Conservation (phyloP, 2,797 vertebrate genomes). For the Danio kyathit region DNA sequence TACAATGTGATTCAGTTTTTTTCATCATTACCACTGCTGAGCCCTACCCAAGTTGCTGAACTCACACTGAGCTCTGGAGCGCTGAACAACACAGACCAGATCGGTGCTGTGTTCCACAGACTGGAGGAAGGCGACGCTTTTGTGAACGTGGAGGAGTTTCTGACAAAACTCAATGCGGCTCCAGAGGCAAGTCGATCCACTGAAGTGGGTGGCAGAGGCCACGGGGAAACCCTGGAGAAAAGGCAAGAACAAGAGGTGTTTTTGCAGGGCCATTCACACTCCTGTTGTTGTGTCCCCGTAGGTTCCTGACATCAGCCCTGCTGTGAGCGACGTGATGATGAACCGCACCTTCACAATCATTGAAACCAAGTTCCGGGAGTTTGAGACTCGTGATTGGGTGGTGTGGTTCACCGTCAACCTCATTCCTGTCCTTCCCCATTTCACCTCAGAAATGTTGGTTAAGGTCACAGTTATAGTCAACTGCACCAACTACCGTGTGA, state of each 20-base stretch:
- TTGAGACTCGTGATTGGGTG: conserved; percentile 48
- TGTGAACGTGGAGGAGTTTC: conserved; percentile 62
- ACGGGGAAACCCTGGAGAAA: too few relatives aligned
- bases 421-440: conserved; percentile 62
- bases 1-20: conserved; percentile 24
- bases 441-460: conserved; percentile 62
- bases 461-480: conserved; percentile 27
- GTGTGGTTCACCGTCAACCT: conserved; percentile 62
- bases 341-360: conserved; percentile 64
- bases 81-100: conserved; percentile 44
- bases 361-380: conserved; percentile 41
- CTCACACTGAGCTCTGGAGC: conserved; percentile 45
- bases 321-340: conserved; percentile 64
- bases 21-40: conserved; percentile 35
- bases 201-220: not conserved
- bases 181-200: conserved; percentile 43
- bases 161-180: conserved; percentile 46
- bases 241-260: not conserved
- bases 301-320: not conserved
- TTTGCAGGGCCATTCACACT: not conserved
- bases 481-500: conserved; percentile 65
- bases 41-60: conserved; percentile 46
- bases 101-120: conserved; percentile 59
- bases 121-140: conserved; percentile 58
- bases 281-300: not conserved